Evolutionary conservation across 2,113 vertebrate genomes (phyloP), one percentile per base, ranked within the genome.

Genomic region (Cichladusa arquata): DNA sequence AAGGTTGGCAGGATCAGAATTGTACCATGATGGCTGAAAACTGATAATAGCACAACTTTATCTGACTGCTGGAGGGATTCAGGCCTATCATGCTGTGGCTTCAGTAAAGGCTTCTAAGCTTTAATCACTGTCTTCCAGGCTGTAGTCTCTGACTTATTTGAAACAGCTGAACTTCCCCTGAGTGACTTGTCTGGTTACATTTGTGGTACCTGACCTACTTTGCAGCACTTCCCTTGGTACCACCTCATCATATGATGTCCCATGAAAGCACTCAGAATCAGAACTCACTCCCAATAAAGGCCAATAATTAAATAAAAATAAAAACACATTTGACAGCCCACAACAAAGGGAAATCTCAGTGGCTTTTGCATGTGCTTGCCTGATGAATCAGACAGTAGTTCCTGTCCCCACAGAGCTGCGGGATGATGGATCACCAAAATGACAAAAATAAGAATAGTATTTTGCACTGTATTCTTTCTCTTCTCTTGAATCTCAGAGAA

Each of bases 181-280:
- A 92, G 95, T 94, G 61, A 89, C 77, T 95, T 97, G 88, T 91
- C 95, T 96, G 62, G 88, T 94, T 95, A 76, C 70, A 93, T 96
- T 92, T 96, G 78, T 94, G 95, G 95, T 91, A 97, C 95, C 92
- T 95, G 96, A 96, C 92, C 95, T 94, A 97, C 92, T 96, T 96
- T 94, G 77, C 84, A 87, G 69, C 65, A 77, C 91, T 95, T 96
- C 91, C 91, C 93, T 89, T 78, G 93, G 73, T 92, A 87, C 86
- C 83, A 86, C 79, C 80, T 94, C 77, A 3, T 95, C 81, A 86
- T 93, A 72, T 81, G 82, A 86, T 88, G 83, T 91, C 93, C 95
- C 93, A 91, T 76, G 88, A 89, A 97, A 96, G 90, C 77, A 76
- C 76, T 92, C 85, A 81, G 84, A 96, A 92, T 96, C 1, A 12